A percentile compares a stretch with the other conserved stretches of the same genome.
phyloP scores from a whole-genome alignment of 2,888 invertebrate genomes.

The Melikaiella ostensackeni region DNA sequence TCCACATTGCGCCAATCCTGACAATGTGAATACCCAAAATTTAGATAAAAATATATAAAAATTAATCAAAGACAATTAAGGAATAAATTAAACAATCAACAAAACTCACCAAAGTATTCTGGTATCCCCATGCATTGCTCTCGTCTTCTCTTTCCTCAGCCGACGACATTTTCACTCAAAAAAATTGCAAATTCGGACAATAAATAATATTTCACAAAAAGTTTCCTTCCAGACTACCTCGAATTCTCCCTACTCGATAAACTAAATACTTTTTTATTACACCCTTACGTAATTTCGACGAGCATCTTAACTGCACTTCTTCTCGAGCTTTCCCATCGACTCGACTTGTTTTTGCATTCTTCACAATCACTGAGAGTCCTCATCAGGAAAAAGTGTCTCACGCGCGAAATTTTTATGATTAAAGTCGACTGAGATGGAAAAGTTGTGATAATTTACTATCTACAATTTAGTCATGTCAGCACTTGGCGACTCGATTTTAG shows the following conservation, averaged over 20 bases:
- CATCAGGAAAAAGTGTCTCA: slow-evolving; percentile 11
- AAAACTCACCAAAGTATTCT: slow-evolving; percentile 83
- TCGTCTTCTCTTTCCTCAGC: slow-evolving; percentile 78
- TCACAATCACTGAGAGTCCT: not conserved
- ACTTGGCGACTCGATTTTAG: slow-evolving; percentile 14
- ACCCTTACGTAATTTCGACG: slow-evolving; percentile 23
- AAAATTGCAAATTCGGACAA: not conserved
- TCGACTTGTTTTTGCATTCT: slow-evolving; percentile 27
- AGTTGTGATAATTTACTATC: slow-evolving; percentile 4
- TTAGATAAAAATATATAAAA: not conserved
- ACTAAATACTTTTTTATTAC: not conserved
- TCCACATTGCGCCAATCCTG: slow-evolving; percentile 17
- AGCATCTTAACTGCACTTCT: slow-evolving; percentile 19
- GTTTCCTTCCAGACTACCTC: not conserved
- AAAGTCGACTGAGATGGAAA: not conserved
- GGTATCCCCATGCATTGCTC: slow-evolving; percentile 81
- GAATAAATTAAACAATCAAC: not conserved
- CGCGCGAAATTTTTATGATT: not conserved
- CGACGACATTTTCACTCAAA: slow-evolving; percentile 62
- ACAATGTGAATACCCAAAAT: not conserved
- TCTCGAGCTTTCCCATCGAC: not conserved
- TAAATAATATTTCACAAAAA: not conserved
- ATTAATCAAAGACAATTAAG: not conserved
- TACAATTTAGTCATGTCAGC: slow-evolving; percentile 19
- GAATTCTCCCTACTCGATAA: not conserved